Evolutionary conservation across 2,113 vertebrate genomes (phyloP), one percentile per base, ranked within the genome.

Genomic region (Chunga burmeisteri): DNA sequence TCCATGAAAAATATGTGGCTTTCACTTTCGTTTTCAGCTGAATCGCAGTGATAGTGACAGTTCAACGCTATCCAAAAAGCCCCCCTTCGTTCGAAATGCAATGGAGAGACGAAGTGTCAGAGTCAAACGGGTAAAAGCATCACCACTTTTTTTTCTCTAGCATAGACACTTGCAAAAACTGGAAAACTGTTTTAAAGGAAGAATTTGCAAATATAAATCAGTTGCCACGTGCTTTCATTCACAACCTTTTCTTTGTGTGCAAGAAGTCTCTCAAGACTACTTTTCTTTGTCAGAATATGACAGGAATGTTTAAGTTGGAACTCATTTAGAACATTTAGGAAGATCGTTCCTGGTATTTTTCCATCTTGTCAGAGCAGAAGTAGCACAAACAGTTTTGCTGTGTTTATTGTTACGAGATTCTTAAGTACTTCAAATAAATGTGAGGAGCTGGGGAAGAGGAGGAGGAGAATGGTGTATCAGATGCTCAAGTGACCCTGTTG

Each of bases 21-120:
- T 88, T 52, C 16, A 17, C 65, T 94, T 86, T 82, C 12, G 52
- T 90, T 86, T 74, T 4, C 97, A 99, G 99, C 98, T 99, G 72
- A 99, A 99, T 85, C 99, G 99, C 91, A 99, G 99, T 7, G 99
- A 99, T 38, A 99, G 99, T 38, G 99, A 99, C 98, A 99, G 99
- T 96, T 99, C 99, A 91, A 99, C 99, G 0, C 97, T 99, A 40
- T 99, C 99, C 72, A 99, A 99, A 97, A 99, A 99, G 97, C 99
- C 99, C 22, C 98, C 99, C 8, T 99, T 99, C 16, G 97, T 99
- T 93, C 98, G 99, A 34, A 99, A 99, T 34, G 99, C 99, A 3
- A 98, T 99, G 9, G 99, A 99, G 97, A 98, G 99, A 77, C 98
- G 99, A 85, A 99, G 99, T 13, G 98, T 99, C 97, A 98, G 99